Conservation (phyloP, 2,797 vertebrate genomes). For the Sebastes iracundus region DNA sequence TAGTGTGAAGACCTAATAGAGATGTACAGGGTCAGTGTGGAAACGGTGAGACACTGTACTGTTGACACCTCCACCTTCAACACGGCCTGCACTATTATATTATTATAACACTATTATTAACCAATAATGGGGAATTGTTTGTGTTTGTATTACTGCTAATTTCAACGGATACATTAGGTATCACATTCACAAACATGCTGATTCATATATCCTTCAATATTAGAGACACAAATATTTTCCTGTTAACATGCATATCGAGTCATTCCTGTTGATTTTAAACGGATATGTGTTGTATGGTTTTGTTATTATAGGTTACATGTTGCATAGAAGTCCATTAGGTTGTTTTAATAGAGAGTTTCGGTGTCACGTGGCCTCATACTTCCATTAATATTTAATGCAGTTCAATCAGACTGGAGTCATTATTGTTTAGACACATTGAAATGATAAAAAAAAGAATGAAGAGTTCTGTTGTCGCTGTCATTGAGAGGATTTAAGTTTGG, state of each 20-base stretch:
- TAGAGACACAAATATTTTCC: not conserved
- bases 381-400: not conserved
- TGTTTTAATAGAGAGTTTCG: not conserved
- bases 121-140: not conserved
- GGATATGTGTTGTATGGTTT: not conserved
- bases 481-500: not conserved
- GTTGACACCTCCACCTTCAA: not conserved
- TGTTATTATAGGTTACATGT: not conserved
- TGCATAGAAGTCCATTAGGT: not conserved
- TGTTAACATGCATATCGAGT: not conserved
- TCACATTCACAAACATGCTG: not conserved
- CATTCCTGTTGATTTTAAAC: not conserved
- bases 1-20: not conserved
- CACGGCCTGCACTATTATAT: not conserved
- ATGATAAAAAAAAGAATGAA: not conserved
- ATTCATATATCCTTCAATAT: not conserved
- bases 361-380: not conserved
- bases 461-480: not conserved
- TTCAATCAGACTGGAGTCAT: not conserved
- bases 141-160: not conserved
- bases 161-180: not conserved
- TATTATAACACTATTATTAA: not conserved
- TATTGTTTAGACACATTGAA: not conserved
- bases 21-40: constrained; percentile 8
- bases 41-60: not conserved